Evolutionary conservation across 1,140 invertebrate species (phyloP).

Genomic region (Caerostris extrusa): DNA sequence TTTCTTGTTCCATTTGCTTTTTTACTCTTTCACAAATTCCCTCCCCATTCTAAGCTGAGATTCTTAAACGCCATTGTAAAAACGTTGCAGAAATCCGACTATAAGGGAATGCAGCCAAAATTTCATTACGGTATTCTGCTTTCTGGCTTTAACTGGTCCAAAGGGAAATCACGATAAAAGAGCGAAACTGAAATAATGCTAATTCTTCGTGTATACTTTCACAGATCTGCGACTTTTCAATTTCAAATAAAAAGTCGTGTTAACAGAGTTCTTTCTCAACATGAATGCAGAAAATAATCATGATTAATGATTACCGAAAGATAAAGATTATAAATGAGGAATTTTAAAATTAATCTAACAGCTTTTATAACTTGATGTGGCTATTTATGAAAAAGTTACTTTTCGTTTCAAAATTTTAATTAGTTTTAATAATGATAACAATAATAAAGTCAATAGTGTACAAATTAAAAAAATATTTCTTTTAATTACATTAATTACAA

Average conservation of each 20-base stretch:
- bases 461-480: too few species aligned
- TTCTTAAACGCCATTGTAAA: background rate
- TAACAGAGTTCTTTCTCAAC: too few species aligned
- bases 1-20: background rate
- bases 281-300: too few species aligned
- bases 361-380: too few species aligned
- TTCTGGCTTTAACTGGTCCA: constrained; percentile 38
- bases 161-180: constrained; percentile 51
- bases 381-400: too few species aligned
- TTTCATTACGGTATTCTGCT: constrained; percentile 48
- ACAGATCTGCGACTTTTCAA: background rate
- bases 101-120: constrained; percentile 5
- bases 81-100: background rate
- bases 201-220: background rate
- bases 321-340: too few species aligned
- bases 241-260: background rate
- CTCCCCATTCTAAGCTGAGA: background rate
- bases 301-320: too few species aligned
- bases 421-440: too few species aligned
- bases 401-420: too few species aligned
- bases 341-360: too few species aligned
- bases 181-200: constrained; percentile 13
- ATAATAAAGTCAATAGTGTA: too few species aligned
- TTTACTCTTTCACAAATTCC: background rate
- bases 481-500: too few species aligned